Base-by-base conservation (phyloP, 1,140 invertebrate genomes). In the Pollicipes pollicipes region DNA sequence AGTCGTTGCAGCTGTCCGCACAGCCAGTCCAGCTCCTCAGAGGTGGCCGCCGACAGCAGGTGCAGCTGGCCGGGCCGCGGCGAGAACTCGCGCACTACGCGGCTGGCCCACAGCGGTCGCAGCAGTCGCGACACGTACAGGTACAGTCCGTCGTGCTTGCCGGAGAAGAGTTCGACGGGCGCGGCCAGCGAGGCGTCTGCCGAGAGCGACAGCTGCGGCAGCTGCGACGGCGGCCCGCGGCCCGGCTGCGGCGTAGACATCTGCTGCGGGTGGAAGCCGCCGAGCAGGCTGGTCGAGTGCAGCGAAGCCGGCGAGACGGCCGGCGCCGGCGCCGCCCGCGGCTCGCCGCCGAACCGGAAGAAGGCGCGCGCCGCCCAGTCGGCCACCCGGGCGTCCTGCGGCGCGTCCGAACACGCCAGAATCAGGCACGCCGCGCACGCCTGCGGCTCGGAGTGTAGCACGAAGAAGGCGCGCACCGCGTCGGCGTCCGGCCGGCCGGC, bases 331-430 rank as follows among this genome's bases (percentile, higher is more conserved):
- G 76, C 78, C 68, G 71, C 71, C 66, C 79, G 76, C 2, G 82
- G 84, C 76, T 95, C 91, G 21, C 89, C 89, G 37, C 95, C 94
- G 79, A 94, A 95, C 71, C 93, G 79, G 77, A 97, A 93, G 78
- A 97, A 95, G 0, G 94, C 93, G 76, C 91, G 85, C 1, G 89
- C 89, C 4, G 95, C 94, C 87, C 90, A 91, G 76, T 96, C 89
- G 64, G 87, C 84, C 45, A 92, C 82, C 76, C 91, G 87, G 32
- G 85, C 84, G 72, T 88, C 88, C 73, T 83, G 85, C 70, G 83
- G 80, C 75, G 79, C 84, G 75, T 85, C 86, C 73, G 86, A 83
- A 66, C 91, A 95, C 0, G 93, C 92, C 68, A 97, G 78, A 74
- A 94, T 88, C 3, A 97, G 81, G 71, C 88, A 88, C 10, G 90